phyloP scores from a whole-genome alignment of 1,140 invertebrate genomes.

The Zelostemma sp. region DNA sequence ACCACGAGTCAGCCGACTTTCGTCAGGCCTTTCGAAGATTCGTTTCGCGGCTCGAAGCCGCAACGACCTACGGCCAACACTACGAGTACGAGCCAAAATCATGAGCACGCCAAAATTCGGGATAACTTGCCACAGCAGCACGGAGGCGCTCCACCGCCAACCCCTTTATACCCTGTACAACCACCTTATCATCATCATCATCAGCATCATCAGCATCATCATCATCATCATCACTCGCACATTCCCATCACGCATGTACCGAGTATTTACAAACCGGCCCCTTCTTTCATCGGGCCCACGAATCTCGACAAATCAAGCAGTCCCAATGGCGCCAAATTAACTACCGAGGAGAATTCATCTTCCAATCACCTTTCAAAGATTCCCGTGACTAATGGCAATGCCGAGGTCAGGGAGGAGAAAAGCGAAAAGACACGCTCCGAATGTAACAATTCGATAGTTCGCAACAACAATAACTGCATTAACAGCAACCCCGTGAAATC shows the following conservation, averaged over 20 bases:
- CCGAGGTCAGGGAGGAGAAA: slow-evolving; percentile 7
- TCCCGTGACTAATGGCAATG: slow-evolving; percentile 9
- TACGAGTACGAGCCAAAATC: slow-evolving; percentile 56
- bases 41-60: slow-evolving; percentile 58
- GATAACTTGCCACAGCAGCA: slow-evolving; percentile 44
- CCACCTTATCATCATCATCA: slow-evolving; percentile 35
- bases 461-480: slow-evolving; percentile 13
- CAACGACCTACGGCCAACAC: slow-evolving; percentile 49
- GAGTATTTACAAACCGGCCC: slow-evolving; percentile 58
- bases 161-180: neutral
- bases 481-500: slow-evolving; percentile 18
- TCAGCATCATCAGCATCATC: slow-evolving; percentile 30
- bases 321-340: slow-evolving; percentile 13
- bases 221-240: slow-evolving; percentile 55
- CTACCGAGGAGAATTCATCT: slow-evolving; percentile 18
- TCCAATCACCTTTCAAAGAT: slow-evolving; percentile 15
- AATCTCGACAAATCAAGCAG: slow-evolving; percentile 38
- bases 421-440: neutral
- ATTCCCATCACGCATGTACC: slow-evolving; percentile 57
- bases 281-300: slow-evolving; percentile 49
- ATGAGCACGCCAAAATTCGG: slow-evolving; percentile 30
- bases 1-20: slow-evolving; percentile 58
- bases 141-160: slow-evolving; percentile 7
- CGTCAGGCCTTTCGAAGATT: slow-evolving; percentile 70
- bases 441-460: slow-evolving; percentile 19